Base-by-base conservation (phyloP, 2,797 vertebrate genomes). In the Nannoperca obscura region DNA sequence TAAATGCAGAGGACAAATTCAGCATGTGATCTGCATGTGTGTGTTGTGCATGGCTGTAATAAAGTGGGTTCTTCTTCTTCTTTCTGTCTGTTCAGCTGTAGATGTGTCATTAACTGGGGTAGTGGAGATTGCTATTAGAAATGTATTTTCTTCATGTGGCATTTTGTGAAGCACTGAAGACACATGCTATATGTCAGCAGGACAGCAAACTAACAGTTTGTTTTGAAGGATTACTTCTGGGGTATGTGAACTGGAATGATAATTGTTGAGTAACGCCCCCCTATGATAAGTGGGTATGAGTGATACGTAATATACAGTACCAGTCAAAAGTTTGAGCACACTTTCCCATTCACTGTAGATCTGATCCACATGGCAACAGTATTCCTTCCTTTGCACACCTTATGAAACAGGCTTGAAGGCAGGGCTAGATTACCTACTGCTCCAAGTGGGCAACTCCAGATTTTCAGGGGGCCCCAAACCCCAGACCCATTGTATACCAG, bases 191-290 rank as follows among this genome's bases (percentile, higher is more conserved):
- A 9, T 13, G n/a, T 42, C 44, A 52, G 63, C 34, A 58, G 30
- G 27, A 13, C 2, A 13, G n/a, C n/a, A 17, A 2, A 36, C 27
- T 44, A 30, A 44, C 8, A 8, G 11, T 66, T n/a, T n/a, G 38
- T n/a, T 66, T 32, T 47, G 17, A 61, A 40, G 19, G 22, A 52
- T n/a, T 32, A 32, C 5, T 32, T 36, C 34, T 8, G 6, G 38
- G 36, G 69, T 15, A 60, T 71, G 67, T 47, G 19, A 65, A 24
- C 15, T 61, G 44, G 50, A 59, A 36, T 61, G 34, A n/a, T n/a
- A n/a, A 70, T 63, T 36, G 22, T 5, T 58, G 46, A 40, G 36
- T 34, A 1, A 64, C 22, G 42, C n/a, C 30, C 47, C 5, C 2
- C 5, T 10, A 1, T 42, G 22, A 52, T 46, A 32, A 34, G 12